Base-by-base conservation (phyloP, 2,888 invertebrate species). In the Phaonia tiefii region DNA sequence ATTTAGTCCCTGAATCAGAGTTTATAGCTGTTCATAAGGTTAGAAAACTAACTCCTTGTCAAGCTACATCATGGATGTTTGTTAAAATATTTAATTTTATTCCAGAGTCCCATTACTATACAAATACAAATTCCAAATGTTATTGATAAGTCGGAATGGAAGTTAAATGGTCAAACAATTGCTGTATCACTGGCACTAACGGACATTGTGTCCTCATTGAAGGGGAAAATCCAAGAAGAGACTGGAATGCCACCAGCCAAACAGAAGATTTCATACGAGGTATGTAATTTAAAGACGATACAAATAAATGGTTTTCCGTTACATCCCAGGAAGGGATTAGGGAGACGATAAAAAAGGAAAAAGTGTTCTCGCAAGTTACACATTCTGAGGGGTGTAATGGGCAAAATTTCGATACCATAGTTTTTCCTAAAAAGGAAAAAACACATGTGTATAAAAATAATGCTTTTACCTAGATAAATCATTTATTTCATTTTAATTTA, bases 161-260 rank as follows among this genome's bases (percentile, higher is more conserved):
- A 97, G 82, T 92, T 99, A 81, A 96, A 96, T 90, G 99, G 99
- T 0, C 98, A 99, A 91, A 93, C 94, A 81, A 90, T 99, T 86
- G 93, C 93, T 69, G 93, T 98, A 73, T 94, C 94, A 1, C 88
- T 99, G 87, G 94, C 96, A 49, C 92, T 97, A 13, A 93, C 93
- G 13, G 96, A 98, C 84, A 92, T 94, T 0, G 95, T 98, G n/a
- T 93, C 95, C 13, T 95, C 94, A 71, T 93, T 99, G 85, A 99
- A 99, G 92, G 94, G 95, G 11, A 94, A 96, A 89, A 93, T 99
- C 85, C 94, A 94, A 88, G 94, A 96, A 83, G 93, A 94, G 84
- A 96, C 96, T 75, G 96, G 96, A 84, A 97, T 99, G 95, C 98
- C 98, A 54, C 96, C 96, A 17, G 98, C 98, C 71, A 99, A 99